Base-by-base conservation (phyloP, 1,140 invertebrate species). In the Drosophila grimshawi region DNA sequence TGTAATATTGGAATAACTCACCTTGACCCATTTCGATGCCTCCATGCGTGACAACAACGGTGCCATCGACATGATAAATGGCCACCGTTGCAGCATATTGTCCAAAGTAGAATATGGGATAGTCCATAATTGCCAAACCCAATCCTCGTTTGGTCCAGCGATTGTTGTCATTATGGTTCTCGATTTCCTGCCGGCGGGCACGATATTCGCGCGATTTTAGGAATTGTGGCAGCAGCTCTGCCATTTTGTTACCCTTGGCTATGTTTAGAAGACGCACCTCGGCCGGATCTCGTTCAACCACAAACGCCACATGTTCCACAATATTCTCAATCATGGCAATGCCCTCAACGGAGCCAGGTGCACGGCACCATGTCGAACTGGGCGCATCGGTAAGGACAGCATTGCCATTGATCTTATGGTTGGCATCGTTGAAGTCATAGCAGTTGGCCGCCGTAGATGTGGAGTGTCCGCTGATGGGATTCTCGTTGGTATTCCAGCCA, bases 251-350 rank as follows among this genome's bases (percentile, higher is more conserved):
- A 4, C 92, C 90, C 39, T 93, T 76, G 1, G 88, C 32, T 60
- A 97, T 94, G 85, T 97, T 97, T 2, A 92, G 92, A 30, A 95
- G 59, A 65, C 95, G 93, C 0, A 97, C 94, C 46, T 96, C 94
- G 1, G 95, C 71, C 0, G 97, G 94, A 93, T 97, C 96, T 66
- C 94, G 94, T 8, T 94, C 93, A 2, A 96, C 78, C 46, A 91
- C 93, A 59, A 94, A 94, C 0, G 96, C 95, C 60, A 98, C 95
- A 81, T 97, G 96, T 77, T 98, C 97, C 93, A 98, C 95, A 8
- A 98, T 94, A 49, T 93, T 94, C 92, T 98, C 97, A 52, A 95
- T 95, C 82, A 95, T 93, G n/a, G 94, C 94, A 5, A 95, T 91
- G 29, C 92, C 94, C 93, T 97, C 96, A 2, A 94, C 93, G 0